Evolutionary conservation across 2,888 invertebrate genomes (phyloP), one percentile per base, ranked within the genome.

Genomic region (Drosophila hamatofila): DNA sequence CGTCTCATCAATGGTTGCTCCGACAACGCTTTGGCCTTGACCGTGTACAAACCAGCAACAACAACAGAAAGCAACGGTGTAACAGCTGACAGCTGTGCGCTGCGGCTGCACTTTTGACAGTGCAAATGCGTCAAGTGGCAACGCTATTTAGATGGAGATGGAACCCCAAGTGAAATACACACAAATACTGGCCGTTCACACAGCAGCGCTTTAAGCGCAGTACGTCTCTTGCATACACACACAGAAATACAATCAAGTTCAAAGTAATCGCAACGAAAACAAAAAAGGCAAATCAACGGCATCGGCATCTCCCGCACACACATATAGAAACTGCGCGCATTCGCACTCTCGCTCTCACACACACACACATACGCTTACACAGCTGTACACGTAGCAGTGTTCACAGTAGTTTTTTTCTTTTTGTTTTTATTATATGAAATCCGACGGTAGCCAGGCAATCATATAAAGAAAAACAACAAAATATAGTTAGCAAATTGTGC

Each of bases 331-430:
- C 81, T 78, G 78, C 70, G 78, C 80, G 78, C 78, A 78, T 78
- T 81, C 80, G 82, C 83, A 79, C 81, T 76, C 78, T 81, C 80
- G 65, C 81, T 76, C 65, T 35, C 56, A 78, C 35, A 68, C 39
- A 35, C 35, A 63, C 12, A 58, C 35, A 30, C 18, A 63, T 9
- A 57, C 64, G 58, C 62, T 25, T 69, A 70, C 82, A 79, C 83
- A 83, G 81, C 83, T 81, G 83, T 81, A 84, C 84, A 84, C 84
- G 84, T 86, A 84, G 86, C 84, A 83, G 70, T 72, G 72, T 68
- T 79, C 60, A 41, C 68, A 68, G 65, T 51, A 51, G 66, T 60
- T 67, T 49, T 44, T 51, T 55, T 30, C 52, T 54, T 81, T 71
- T 70, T 67, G 41, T 81, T 79, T 64, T 70, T 77, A 52, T 72